phyloP scores from a whole-genome alignment of 2,797 vertebrate genomes.

The Nyctibius grandis region DNA sequence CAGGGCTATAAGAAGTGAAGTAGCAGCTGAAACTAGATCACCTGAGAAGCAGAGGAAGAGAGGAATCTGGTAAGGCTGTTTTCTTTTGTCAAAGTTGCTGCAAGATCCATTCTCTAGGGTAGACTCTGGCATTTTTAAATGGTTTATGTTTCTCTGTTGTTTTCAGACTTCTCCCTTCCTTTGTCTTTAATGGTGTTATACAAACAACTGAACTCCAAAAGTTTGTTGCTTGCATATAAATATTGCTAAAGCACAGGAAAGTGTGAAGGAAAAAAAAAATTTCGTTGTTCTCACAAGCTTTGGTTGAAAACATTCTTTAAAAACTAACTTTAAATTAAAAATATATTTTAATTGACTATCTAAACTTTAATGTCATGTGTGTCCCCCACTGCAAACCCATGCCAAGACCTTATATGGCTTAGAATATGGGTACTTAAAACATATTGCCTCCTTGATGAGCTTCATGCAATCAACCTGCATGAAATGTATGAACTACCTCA shows the following conservation, averaged over 20 bases:
- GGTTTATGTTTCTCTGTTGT: background rate
- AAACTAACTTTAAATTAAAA: background rate
- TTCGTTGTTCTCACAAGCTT: background rate
- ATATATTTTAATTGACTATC: background rate
- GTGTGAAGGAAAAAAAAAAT: background rate
- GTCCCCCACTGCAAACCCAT: no score
- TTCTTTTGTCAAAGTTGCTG: background rate
- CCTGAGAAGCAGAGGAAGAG: background rate
- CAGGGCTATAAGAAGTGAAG: background rate
- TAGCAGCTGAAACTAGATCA: background rate
- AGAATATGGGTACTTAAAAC: background rate
- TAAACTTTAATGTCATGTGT: background rate
- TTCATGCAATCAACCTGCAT: background rate
- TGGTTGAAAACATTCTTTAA: background rate
- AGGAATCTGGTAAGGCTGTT: background rate
- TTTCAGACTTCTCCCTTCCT: background rate
- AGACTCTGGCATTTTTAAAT: background rate
- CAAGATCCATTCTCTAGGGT: rapidly evolving
- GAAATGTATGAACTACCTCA: background rate
- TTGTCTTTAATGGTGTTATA: background rate
- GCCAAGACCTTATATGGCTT: background rate
- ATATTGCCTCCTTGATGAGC: background rate
- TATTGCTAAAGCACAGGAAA: background rate
- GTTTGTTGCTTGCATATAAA: background rate
- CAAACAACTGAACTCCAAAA: background rate